Conservation (phyloP, 2,113 vertebrate species). For the Formicarius rufipectus region DNA sequence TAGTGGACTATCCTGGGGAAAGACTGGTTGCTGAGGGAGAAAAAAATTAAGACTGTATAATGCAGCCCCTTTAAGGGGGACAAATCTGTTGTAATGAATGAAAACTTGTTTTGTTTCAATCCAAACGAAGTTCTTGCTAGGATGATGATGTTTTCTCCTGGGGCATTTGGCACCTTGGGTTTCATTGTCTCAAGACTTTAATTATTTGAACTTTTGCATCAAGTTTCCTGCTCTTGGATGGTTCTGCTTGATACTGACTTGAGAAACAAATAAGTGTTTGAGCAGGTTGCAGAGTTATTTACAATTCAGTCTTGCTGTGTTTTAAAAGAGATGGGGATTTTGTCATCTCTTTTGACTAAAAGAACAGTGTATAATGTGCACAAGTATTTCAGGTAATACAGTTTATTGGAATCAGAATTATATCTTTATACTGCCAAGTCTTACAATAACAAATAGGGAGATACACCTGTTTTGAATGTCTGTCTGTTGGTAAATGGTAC, state of each 20-base stretch:
- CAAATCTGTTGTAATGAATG: not conserved
- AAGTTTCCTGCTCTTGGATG: not conserved
- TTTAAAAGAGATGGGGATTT: not conserved
- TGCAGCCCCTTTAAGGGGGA: not conserved
- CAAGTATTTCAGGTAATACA: not conserved
- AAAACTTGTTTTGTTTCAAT: not conserved
- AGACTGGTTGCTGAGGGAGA: not conserved
- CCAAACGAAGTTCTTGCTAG: not conserved
- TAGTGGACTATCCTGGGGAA: not conserved
- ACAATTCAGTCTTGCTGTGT: not conserved
- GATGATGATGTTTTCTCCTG: not conserved
- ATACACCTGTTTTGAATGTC: not conserved
- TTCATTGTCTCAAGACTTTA: not conserved
- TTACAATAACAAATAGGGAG: not conserved
- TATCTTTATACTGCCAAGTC: not conserved
- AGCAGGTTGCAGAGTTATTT: not conserved
- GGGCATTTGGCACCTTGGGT: not conserved
- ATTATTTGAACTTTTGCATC: not conserved
- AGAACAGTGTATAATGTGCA: not conserved
- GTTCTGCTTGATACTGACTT: not conserved
- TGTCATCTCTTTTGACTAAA: not conserved
- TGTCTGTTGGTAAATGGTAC: not conserved
- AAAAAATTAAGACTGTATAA: not conserved
- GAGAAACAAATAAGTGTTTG: not conserved
- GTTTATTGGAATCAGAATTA: not conserved